phyloP scores from a whole-genome alignment of 2,113 vertebrate species.

The Promerops cafer region DNA sequence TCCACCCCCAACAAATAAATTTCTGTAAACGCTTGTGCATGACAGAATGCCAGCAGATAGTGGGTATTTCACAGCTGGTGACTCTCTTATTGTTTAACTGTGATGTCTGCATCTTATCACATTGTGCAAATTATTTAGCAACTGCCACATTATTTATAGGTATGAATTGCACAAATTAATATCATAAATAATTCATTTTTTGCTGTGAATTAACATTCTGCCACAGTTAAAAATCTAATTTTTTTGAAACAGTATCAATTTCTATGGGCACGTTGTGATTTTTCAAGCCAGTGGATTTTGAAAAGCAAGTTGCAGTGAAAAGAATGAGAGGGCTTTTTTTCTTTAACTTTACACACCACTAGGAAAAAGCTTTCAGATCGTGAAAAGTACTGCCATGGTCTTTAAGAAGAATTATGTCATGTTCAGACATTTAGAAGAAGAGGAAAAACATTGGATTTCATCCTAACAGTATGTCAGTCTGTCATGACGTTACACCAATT shows the following conservation, averaged over 20 bases:
- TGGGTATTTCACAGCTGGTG: slow-evolving; percentile 38
- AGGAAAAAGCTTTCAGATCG: neutral
- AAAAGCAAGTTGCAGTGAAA: neutral
- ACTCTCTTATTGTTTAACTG: slow-evolving; percentile 39
- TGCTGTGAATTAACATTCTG: slow-evolving; percentile 45
- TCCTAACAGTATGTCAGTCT: slow-evolving; percentile 58
- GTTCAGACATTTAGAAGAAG: neutral
- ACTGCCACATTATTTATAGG: slow-evolving; percentile 72
- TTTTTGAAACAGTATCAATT: slow-evolving; percentile 29
- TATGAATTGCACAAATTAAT: slow-evolving; percentile 71
- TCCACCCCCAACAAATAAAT: slow-evolving; percentile 31
- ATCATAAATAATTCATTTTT: slow-evolving; percentile 71
- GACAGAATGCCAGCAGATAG: slow-evolving; percentile 46
- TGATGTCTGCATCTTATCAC: slow-evolving; percentile 58
- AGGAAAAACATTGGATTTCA: slow-evolving; percentile 46
- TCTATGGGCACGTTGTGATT: neutral
- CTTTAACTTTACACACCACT: neutral
- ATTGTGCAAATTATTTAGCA: slow-evolving; percentile 70
- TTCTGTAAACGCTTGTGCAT: slow-evolving; percentile 29
- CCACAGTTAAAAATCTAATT: slow-evolving; percentile 39
- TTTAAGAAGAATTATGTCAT: slow-evolving; percentile 18
- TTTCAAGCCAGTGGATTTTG: slow-evolving; percentile 14
- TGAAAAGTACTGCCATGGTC: neutral
- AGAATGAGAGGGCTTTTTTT: neutral
- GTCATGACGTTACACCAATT: slow-evolving; percentile 25